phyloP scores from a whole-genome alignment of 2,797 vertebrate species.

The Champsocephalus esox region DNA sequence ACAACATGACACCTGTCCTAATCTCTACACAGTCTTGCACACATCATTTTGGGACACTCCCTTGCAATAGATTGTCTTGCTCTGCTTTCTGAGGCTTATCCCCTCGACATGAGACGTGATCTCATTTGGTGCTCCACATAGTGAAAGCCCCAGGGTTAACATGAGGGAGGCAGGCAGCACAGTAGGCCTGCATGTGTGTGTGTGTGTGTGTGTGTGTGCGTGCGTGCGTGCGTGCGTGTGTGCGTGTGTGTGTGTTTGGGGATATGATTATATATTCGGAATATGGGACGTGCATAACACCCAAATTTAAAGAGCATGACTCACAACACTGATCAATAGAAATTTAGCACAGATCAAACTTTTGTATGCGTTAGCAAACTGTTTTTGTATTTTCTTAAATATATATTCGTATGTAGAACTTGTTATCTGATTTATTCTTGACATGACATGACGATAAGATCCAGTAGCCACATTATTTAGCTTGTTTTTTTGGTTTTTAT shows the following conservation, averaged over 20 bases:
- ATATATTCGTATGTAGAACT: neutral
- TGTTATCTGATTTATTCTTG: neutral
- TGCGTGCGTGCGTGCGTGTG: neutral
- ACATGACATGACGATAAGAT: neutral
- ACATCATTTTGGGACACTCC: slow-evolving; percentile 20
- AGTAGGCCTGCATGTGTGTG: slow-evolving; percentile 35
- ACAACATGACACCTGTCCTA: neutral
- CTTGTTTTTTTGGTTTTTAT: neutral
- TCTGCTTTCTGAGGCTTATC: slow-evolving; percentile 55
- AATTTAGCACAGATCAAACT: slow-evolving; percentile 41
- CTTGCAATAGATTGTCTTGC: slow-evolving; percentile 42
- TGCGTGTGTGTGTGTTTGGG: slow-evolving; percentile 28
- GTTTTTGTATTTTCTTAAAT: neutral
- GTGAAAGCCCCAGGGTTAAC: slow-evolving; percentile 73
- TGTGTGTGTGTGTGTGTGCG: slow-evolving; percentile 13
- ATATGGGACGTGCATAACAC: slow-evolving; percentile 58
- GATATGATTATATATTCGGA: slow-evolving; percentile 71
- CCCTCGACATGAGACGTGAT: slow-evolving; percentile 81
- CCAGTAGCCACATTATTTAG: neutral
- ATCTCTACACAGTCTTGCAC: slow-evolving; percentile 5
- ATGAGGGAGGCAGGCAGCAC: slow-evolving; percentile 52
- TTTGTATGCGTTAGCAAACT: neutral
- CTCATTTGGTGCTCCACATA: slow-evolving; percentile 85
- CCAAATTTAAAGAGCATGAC: slow-evolving; percentile 44
- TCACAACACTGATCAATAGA: slow-evolving; percentile 45